Base-by-base conservation (phyloP, 1,140 invertebrate species). In the Brachionus koreanus region DNA sequence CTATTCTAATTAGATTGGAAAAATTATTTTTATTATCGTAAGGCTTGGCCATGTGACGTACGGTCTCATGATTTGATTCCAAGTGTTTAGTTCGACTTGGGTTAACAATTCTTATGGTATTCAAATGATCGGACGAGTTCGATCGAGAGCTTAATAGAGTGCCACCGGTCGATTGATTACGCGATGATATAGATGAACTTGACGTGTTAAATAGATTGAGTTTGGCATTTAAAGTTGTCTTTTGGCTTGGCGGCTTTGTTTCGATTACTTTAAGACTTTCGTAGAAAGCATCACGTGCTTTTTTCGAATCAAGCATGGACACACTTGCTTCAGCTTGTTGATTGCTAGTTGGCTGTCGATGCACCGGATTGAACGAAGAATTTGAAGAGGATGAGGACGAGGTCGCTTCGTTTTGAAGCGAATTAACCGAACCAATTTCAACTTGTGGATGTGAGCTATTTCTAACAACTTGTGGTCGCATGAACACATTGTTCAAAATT, bases 401-500 rank as follows among this genome's bases (percentile, higher is more conserved):
- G 2, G 69, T 25, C 3, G 65, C 37, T 33, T 69, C 65, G 46
- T 77, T 77, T 52, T 61, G 74, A 52, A 52, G 29, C 29, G 46
- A 61, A 33, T 12, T 77, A 4, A 29, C 43, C 13, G 42, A 35
- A 5, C 52, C 74, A 37, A 16, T 9, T 57, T 57, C 39, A 52
- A 10, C 69, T 13, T 16, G 9, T 6, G 29, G 72, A 12, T 75
- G 10, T 3, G 37, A 12, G 25, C 19, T n/a, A 43, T 75, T 43
- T 77, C 16, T 19, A 35, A 79, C 76, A 4, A 79, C 39, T 63
- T 79, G 76, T 19, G 76, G 76, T 16, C 57, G 35, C 76, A 79
- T 79, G 37, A 79, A 79, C 35, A 25, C 76, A 43, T 79, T 79
- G 23, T 65, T 57, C 16, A 79, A 43, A 16, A 79, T 79, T 5